Evolutionary conservation across 2,113 vertebrate species (phyloP).

Genomic region (Cochlearius cochlearius): DNA sequence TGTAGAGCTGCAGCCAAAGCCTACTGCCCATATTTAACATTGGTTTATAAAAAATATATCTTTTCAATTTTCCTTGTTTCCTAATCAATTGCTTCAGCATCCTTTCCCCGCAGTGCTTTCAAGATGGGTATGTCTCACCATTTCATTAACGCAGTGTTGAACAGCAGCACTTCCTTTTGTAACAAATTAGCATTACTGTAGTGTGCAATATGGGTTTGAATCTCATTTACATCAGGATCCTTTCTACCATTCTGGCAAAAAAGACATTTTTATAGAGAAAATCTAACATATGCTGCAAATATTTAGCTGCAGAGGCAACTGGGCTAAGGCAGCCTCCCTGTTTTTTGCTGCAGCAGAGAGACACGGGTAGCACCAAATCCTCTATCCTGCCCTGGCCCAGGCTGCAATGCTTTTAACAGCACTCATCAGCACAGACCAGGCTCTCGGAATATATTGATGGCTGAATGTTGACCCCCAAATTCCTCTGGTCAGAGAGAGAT

Average conservation of each 20-base stretch:
- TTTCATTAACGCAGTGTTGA: neutral
- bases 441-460: rapidly evolving
- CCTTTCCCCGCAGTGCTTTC: neutral
- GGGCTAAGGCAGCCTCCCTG: neutral
- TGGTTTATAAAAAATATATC: neutral
- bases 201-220: neutral
- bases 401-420: neutral
- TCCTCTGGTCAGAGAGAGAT: neutral
- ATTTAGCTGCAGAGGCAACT: neutral
- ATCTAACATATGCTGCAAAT: neutral
- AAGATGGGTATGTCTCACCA: neutral
- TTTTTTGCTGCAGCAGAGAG: neutral
- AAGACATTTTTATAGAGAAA: neutral
- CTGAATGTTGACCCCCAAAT: neutral
- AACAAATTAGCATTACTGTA: neutral
- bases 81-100: neutral
- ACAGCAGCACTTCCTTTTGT: neutral
- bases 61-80: neutral
- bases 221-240: neutral
- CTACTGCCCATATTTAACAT: neutral
- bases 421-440: neutral
- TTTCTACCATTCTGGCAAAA: neutral
- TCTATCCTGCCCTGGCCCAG: neutral
- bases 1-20: neutral
- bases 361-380: neutral